phyloP scores from a whole-genome alignment of 2,797 vertebrate genomes.

The Pristis pectinata region DNA sequence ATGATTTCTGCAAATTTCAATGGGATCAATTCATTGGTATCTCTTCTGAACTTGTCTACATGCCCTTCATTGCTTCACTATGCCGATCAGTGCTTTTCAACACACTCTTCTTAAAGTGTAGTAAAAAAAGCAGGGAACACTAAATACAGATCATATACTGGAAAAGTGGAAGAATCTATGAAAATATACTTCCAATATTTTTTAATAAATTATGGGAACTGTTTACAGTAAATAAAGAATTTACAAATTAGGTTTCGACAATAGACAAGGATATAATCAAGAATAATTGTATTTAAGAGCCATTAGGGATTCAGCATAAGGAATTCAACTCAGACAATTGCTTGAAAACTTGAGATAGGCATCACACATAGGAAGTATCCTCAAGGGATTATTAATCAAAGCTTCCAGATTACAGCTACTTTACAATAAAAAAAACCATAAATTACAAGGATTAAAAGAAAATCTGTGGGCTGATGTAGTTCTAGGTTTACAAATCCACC shows the following conservation, averaged over 20 bases:
- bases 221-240: background rate
- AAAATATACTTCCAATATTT: background rate
- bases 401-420: background rate
- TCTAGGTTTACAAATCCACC: slow-evolving; percentile 1
- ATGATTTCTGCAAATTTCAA: no score
- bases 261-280: background rate
- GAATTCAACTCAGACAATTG: background rate
- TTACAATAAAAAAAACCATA: background rate
- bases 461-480: background rate
- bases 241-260: background rate
- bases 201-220: background rate
- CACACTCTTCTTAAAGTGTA: background rate
- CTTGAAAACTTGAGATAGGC: background rate
- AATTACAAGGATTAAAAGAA: background rate
- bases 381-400: background rate
- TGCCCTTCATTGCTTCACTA: background rate
- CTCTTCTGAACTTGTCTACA: background rate
- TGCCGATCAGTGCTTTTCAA: background rate
- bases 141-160: background rate
- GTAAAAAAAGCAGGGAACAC: background rate
- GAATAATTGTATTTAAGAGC: background rate
- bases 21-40: background rate
- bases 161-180: background rate
- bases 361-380: background rate
- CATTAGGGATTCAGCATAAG: background rate